These are phyloP conservation scores for Papilio polytes DNA, from an alignment of 1,140 invertebrate genomes.

Conservation along the genomic window DNA sequence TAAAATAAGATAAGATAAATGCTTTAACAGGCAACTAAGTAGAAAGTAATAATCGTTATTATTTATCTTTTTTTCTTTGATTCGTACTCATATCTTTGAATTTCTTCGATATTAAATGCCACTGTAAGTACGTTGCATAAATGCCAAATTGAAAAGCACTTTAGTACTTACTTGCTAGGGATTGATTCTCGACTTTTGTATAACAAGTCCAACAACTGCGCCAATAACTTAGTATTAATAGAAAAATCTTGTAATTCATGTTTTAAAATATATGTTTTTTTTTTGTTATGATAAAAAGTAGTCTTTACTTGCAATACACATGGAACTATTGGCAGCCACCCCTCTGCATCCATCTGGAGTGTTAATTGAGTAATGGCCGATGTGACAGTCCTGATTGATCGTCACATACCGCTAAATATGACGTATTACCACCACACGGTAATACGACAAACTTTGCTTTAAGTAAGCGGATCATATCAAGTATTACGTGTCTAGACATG, in stretches of 20 bases:
- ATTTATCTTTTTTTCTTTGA: background rate
- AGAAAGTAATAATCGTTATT: background rate
- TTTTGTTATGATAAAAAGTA: background rate
- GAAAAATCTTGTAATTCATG: background rate
- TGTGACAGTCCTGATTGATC: constrained; percentile 60
- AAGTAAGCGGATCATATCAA: constrained; percentile 31
- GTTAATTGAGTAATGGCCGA: constrained; percentile 67
- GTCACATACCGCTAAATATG: constrained; percentile 57
- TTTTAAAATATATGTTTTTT: background rate
- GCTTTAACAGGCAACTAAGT: background rate
- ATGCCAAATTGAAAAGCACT: too few species aligned
- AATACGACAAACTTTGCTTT: constrained; percentile 36
- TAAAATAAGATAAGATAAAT: constrained; percentile 60
- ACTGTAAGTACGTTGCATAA: too few species aligned
- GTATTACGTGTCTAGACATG: constrained; percentile 21
- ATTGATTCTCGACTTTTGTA: too few species aligned
- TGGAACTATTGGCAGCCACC: constrained; percentile 36
- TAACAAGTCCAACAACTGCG: too few species aligned
- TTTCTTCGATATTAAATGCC: too few species aligned
- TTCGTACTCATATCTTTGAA: too few species aligned
- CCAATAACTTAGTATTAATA: too few species aligned
- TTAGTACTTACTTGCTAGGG: too few species aligned
- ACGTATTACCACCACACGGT: constrained; percentile 49
- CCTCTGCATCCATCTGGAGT: constrained; percentile 55
- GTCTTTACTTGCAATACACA: background rate